Evolutionary conservation across 2,113 vertebrate species (phyloP).

Genomic region (Hydrochoerus hydrochaeris): DNA sequence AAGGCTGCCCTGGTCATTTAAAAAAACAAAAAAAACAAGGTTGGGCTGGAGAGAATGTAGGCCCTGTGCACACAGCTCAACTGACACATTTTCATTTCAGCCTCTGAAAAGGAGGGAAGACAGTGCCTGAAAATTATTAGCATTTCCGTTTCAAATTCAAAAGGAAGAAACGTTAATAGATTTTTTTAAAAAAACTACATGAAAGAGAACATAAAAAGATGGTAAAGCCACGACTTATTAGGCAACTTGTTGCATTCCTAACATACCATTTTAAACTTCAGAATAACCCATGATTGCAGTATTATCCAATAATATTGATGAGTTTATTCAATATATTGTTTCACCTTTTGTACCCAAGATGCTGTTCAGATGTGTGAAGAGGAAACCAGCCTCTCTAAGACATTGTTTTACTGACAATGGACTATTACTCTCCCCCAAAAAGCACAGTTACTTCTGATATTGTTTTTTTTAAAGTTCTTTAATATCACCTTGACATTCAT

Average conservation of each 20-base stretch:
- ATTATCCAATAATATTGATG: not conserved
- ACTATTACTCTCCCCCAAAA: constrained; percentile 21
- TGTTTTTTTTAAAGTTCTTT: not conserved
- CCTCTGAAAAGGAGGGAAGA: constrained; percentile 18
- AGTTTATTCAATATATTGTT: not conserved
- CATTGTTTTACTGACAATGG: not conserved
- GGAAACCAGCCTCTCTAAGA: not conserved
- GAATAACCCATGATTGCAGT: not conserved
- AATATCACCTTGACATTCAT: constrained; percentile 9
- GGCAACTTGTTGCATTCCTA: not conserved
- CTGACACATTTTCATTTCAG: not conserved
- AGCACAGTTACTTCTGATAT: not conserved
- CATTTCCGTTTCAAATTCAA: constrained; percentile 15
- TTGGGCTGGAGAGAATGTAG: not conserved
- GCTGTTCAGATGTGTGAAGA: not conserved
- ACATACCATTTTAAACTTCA: not conserved
- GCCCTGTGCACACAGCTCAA: not conserved
- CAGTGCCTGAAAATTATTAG: not conserved
- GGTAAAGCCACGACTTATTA: not conserved
- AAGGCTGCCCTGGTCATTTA: not conserved
- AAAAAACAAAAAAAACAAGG: not conserved
- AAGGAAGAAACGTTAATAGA: not conserved
- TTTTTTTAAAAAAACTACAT: not conserved
- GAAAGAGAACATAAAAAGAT: not conserved
- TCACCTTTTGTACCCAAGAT: not conserved